Evolutionary conservation across 2,888 invertebrate genomes (phyloP), one percentile per base, ranked within the genome.

Genomic region (Heliconius ethilla): DNA sequence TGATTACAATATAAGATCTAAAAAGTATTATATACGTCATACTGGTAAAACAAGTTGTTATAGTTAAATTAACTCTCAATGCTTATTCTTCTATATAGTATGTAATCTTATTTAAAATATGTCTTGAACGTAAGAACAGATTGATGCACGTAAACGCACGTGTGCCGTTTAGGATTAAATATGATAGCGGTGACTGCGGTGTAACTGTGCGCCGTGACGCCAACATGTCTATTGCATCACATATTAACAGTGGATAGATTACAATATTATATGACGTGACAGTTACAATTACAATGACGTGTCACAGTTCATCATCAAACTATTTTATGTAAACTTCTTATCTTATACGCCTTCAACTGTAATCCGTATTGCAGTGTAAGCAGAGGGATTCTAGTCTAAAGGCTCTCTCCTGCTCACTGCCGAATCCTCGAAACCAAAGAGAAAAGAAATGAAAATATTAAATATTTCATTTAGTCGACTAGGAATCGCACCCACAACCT

Each of bases 121-220:
- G 40, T 40, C 40, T 69, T 25, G 40, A 69, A 75, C 37, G 67
- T 70, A 69, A 78, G 83, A 80, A 78, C 74, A 76, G 77, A 78
- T 81, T 78, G 78, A 80, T 69, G 70, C 80, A 82, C 77, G 83
- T 80, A 87, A 86, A 90, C 87, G 87, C 84, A 82, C 83, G 83
- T 85, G 83, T 83, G 83, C 82, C 83, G 86, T 51, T 51, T 18
- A 7, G 51, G 88, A 87, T 88, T 85, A 83, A 89, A 89, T 84
- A 84, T 83, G 84, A 86, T 85, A 86, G 86, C 84, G 83, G 70
- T 79, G 79, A 33, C 85, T 89, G 88, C 85, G 89, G 90, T 89
- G 85, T 86, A 87, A 87, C 87, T 84, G 88, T 88, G 75, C 40
- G 11, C 33, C 29, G 18, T 76, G 76, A 63, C 59, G 75, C 66